These are phyloP conservation scores for Tylochromis polylepis DNA, from an alignment of 2,113 vertebrate species.

Conservation along the genomic window DNA sequence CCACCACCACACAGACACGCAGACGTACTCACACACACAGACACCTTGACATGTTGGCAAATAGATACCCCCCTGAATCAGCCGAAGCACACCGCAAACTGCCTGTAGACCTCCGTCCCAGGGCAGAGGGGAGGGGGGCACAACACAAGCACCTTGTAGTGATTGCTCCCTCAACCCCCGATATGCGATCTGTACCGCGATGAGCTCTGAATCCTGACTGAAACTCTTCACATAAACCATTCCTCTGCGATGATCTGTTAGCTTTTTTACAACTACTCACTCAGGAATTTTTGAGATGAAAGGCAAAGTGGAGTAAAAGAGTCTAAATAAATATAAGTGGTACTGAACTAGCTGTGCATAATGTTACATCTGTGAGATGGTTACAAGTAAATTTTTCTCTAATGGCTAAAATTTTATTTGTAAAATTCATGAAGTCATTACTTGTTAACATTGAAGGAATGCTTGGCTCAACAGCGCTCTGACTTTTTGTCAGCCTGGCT, in stretches of 20 bases:
- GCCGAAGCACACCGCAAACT: too few species aligned
- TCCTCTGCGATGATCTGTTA: neutral
- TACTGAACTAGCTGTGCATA: neutral
- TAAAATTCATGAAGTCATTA: neutral
- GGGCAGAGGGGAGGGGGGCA: too few species aligned
- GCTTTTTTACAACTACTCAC: neutral
- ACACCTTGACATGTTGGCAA: too few species aligned
- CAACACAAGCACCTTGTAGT: too few species aligned
- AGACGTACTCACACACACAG: too few species aligned
- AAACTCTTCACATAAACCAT: neutral
- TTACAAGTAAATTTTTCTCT: neutral
- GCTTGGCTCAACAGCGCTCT: neutral
- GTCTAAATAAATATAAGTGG: neutral
- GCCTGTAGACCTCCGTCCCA: too few species aligned
- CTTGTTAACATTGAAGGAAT: fast-evolving
- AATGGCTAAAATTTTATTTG: neutral
- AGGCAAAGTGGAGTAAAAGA: neutral
- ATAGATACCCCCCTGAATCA: too few species aligned
- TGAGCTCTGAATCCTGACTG: neutral
- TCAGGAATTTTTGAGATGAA: neutral
- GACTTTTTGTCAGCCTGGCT: neutral
- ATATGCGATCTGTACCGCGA: fast-evolving
- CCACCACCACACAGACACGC: too few species aligned
- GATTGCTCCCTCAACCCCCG: too few species aligned
- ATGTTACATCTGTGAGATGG: neutral